These are phyloP conservation scores for Thera britannica DNA, from an alignment of 2,888 invertebrate genomes.

Conservation along the genomic window DNA sequence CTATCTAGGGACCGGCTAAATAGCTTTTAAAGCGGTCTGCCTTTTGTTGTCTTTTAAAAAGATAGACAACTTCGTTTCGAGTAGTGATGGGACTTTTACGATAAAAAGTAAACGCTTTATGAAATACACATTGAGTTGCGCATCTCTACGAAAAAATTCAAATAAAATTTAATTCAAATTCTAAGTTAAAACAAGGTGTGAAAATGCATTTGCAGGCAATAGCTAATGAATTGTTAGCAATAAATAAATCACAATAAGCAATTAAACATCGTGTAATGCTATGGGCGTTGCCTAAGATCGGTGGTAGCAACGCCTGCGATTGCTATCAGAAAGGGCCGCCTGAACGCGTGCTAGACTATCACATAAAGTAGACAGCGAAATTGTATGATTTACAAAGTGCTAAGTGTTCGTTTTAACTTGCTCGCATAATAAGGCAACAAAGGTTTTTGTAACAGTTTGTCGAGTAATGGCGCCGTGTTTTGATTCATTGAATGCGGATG, in stretches of 20 bases:
- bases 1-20: conserved; percentile 76
- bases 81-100: conserved; percentile 11
- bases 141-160: not conserved
- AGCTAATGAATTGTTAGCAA: conserved; percentile 49
- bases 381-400: conserved; percentile 68
- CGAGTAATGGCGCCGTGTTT: conserved; percentile 28
- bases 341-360: conserved; percentile 66
- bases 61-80: conserved; percentile 26
- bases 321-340: conserved; percentile 70
- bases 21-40: conserved; percentile 76
- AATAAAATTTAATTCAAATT: conserved; percentile 5
- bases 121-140: not conserved
- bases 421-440: conserved; percentile 50
- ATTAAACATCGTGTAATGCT: conserved; percentile 71
- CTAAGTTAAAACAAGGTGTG: conserved; percentile 32
- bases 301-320: conserved; percentile 74
- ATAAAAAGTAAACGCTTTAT: conserved; percentile 1
- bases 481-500: conserved; percentile 19
- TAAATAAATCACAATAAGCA: conserved; percentile 68
- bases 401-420: conserved; percentile 68
- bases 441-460: conserved; percentile 44
- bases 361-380: conserved; percentile 63
- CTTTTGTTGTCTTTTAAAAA: conserved; percentile 42
- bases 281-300: conserved; percentile 64
- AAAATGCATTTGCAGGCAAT: conserved; percentile 36